These are phyloP conservation scores for Spheniscus humboldti DNA, from an alignment of 2,797 vertebrate species.

Conservation along the genomic window DNA sequence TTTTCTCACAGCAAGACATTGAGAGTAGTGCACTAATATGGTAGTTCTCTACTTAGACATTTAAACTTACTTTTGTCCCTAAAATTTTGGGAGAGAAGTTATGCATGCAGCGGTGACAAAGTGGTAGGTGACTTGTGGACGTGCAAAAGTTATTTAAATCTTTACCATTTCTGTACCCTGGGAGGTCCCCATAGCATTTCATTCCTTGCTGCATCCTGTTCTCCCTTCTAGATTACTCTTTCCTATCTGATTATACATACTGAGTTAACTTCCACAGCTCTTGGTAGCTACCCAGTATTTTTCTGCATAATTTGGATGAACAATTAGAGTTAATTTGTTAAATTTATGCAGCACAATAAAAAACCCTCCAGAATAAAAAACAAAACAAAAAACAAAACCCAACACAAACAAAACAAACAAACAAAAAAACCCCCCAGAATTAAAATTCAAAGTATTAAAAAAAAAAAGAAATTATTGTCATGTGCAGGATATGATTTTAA, in stretches of 20 bases:
- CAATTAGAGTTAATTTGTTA: not conserved
- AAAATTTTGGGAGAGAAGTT: not conserved
- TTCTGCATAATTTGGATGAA: not conserved
- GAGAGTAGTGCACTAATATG: not conserved
- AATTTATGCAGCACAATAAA: not conserved
- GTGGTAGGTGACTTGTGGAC: not conserved
- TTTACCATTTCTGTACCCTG: not conserved
- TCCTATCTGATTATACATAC: not conserved
- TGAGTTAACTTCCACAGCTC: not conserved
- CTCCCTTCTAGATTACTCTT: not conserved
- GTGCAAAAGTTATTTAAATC: not conserved
- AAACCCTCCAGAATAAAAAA: accelerated
- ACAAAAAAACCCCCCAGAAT: not conserved
- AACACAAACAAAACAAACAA: too few species aligned
- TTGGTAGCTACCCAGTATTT: not conserved
- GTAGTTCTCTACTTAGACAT: not conserved
- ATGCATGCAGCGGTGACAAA: not conserved
- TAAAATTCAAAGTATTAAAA: not conserved
- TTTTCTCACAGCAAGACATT: not conserved
- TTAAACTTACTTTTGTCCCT: not conserved
- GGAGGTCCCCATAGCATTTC: not conserved
- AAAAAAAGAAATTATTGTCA: not conserved
- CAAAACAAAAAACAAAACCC: not conserved
- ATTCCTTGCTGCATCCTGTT: not conserved
- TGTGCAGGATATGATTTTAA: not conserved